A percentile compares a stretch with the other conserved stretches of the same genome.
Evolutionary conservation across 2,113 vertebrate genomes (phyloP).

Genomic region (Pardalotus punctatus): DNA sequence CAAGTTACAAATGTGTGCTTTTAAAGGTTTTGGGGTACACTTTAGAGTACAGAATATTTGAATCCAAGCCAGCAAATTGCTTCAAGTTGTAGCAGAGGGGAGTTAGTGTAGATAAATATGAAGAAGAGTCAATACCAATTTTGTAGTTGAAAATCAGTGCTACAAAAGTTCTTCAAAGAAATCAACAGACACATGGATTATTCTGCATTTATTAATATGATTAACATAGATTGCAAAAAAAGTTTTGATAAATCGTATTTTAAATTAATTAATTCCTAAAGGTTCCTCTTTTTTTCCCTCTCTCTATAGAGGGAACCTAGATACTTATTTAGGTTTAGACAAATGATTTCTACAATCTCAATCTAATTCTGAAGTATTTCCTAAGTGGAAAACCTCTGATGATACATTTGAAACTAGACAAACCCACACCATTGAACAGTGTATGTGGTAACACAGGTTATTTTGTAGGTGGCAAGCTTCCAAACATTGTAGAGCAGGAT

Average conservation of each 20-base stretch:
- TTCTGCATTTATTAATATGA: background rate
- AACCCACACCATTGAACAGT: background rate
- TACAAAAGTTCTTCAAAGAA: background rate
- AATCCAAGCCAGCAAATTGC: background rate
- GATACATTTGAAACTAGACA: background rate
- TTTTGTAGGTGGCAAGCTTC: background rate
- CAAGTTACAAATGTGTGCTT: background rate
- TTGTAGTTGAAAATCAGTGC: background rate
- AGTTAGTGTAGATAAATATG: background rate
- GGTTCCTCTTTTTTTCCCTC: background rate
- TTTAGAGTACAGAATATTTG: background rate
- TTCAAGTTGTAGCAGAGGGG: background rate
- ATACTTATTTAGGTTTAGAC: background rate
- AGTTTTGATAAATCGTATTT: background rate
- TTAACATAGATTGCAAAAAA: background rate
- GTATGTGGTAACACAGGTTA: background rate
- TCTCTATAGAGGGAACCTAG: background rate
- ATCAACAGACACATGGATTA: background rate
- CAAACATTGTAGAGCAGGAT: background rate
- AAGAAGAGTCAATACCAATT: background rate
- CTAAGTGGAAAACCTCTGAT: background rate
- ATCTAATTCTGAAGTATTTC: background rate
- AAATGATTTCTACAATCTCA: background rate
- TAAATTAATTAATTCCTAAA: background rate
- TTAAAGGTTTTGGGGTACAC: background rate